Percentiles rank a stretch among this genome's conserved stretches.
phyloP scores from a whole-genome alignment of 2,797 vertebrate species.

The Zalophus californianus region DNA sequence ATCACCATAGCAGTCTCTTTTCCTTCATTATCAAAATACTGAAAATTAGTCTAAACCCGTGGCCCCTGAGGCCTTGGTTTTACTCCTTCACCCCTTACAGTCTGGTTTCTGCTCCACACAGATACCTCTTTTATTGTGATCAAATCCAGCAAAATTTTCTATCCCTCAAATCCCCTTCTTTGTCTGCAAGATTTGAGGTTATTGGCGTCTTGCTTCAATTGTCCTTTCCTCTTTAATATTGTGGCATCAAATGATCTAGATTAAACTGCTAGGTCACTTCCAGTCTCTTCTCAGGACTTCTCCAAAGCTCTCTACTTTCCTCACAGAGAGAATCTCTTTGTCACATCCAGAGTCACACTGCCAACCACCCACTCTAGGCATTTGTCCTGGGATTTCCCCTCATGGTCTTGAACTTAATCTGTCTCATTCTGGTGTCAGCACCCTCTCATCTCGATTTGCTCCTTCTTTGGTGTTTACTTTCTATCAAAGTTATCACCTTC shows the following conservation, averaged over 20 bases:
- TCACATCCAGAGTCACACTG: neutral
- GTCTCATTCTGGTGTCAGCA: neutral
- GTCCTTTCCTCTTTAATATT: neutral
- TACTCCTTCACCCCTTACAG: neutral
- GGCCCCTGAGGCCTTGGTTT: neutral
- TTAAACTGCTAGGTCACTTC: neutral
- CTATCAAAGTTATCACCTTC: neutral
- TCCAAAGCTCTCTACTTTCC: neutral
- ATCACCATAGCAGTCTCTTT: neutral
- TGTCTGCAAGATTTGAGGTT: neutral
- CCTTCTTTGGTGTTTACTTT: neutral
- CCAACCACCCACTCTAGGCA: neutral
- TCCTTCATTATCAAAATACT: neutral
- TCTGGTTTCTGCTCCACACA: neutral
- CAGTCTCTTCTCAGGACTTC: neutral
- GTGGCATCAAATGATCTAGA: neutral
- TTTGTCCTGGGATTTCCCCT: neutral
- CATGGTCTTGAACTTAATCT: neutral
- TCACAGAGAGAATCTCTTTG: neutral
- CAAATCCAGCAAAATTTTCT: constrained; percentile 3
- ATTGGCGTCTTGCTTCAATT: neutral
- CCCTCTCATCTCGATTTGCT: neutral
- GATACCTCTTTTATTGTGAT: neutral
- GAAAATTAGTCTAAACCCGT: neutral
- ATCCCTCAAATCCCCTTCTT: neutral